Percentiles rank a stretch among this genome's conserved stretches.
These are phyloP conservation scores for Actinia equina DNA, from an alignment of 64 coral and sea anemone genomes.

Conservation along the genomic window DNA sequence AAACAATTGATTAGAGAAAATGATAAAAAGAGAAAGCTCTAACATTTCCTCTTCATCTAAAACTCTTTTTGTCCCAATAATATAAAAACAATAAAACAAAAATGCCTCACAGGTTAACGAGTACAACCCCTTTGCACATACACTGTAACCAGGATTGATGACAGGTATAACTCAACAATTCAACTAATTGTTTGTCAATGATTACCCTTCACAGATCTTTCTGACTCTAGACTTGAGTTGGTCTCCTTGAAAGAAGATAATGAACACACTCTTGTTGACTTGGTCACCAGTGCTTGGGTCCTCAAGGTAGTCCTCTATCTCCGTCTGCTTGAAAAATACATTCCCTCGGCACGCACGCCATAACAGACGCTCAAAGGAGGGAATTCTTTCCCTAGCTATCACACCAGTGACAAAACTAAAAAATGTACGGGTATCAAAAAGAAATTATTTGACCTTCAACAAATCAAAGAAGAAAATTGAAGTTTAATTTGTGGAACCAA, in stretches of 20 bases:
- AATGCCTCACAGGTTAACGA: no score
- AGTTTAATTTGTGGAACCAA: no score
- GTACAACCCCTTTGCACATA: no score
- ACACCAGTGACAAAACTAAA: conserved; percentile 96
- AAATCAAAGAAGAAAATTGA: no score
- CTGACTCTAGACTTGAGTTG: conserved; percentile 94
- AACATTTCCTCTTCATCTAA: no score
- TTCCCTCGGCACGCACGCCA: conserved; percentile 99
- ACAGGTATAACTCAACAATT: no score
- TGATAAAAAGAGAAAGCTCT: no score
- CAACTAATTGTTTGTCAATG: not conserved
- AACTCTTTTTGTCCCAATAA: no score
- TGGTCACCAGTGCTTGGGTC: conserved; percentile 89
- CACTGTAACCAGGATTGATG: no score
- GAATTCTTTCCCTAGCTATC: conserved; percentile 86
- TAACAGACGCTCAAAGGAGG: conserved; percentile 95
- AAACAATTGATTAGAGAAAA: no score
- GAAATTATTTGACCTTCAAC: not conserved
- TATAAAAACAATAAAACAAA: no score
- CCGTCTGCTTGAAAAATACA: conserved; percentile 98
- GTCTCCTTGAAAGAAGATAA: conserved; percentile 99
- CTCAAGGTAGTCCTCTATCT: conserved; percentile 87
- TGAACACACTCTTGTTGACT: conserved; percentile 96
- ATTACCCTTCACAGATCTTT: conserved; percentile 98
- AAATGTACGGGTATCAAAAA: not conserved